These are phyloP conservation scores for Planococcus citri DNA, from an alignment of 1,140 invertebrate species.

Conservation along the genomic window DNA sequence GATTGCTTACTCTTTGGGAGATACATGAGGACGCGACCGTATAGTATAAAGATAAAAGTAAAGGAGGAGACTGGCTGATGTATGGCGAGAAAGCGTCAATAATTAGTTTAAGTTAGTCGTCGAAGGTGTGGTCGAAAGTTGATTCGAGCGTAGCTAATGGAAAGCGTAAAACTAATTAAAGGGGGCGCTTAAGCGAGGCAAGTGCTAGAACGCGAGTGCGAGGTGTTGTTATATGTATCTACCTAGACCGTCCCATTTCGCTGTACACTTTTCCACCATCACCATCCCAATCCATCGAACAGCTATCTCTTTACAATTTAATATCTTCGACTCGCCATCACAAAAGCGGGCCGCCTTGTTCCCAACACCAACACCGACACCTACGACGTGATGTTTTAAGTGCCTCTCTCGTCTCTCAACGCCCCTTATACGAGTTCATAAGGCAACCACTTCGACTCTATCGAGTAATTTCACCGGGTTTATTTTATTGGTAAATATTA, in stretches of 20 bases:
- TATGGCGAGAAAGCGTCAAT: conserved; percentile 1
- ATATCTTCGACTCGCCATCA: neutral
- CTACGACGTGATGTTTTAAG: neutral
- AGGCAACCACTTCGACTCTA: neutral
- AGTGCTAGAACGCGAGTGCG: neutral
- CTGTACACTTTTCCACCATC: neutral
- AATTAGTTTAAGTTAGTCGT: conserved; percentile 8
- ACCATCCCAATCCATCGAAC: too few species aligned
- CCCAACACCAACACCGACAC: too few species aligned
- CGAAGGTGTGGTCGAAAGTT: conserved; percentile 5
- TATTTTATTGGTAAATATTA: neutral
- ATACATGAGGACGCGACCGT: neutral
- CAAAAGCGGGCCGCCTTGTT: neutral
- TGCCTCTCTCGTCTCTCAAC: neutral
- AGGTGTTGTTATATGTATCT: conserved; percentile 1
- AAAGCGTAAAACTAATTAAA: conserved; percentile 8
- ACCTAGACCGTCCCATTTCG: neutral
- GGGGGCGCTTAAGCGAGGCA: neutral
- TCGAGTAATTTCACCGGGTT: conserved; percentile 5
- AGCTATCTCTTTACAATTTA: conserved; percentile 8
- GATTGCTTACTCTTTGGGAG: too few species aligned
- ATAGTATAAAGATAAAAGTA: conserved; percentile 1
- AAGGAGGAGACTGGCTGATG: conserved; percentile 4
- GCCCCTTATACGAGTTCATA: neutral
- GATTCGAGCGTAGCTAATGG: conserved; percentile 5